Conservation (phyloP, 2,888 invertebrate genomes). For the Sphinx pinastri region DNA sequence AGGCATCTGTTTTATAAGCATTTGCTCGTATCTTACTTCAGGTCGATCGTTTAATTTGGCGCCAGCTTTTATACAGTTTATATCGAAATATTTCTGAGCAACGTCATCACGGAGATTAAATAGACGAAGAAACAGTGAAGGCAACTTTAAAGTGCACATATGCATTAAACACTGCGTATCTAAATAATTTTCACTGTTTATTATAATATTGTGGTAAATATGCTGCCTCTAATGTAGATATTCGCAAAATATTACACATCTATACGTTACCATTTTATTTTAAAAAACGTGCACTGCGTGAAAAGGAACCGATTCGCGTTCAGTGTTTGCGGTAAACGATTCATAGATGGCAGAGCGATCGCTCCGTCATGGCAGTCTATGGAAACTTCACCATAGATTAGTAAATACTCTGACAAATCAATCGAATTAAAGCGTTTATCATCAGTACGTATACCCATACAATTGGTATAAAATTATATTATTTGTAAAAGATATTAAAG, state of each 20-base stretch:
- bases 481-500: conserved; percentile 24
- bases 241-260: conserved; percentile 79
- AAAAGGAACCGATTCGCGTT: conserved; percentile 41
- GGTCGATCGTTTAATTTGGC: no score
- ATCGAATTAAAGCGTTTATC: conserved; percentile 17
- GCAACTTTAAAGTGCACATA: conserved; percentile 64
- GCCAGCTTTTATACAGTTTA: conserved; percentile 25
- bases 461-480: conserved; percentile 21
- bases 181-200: conserved; percentile 56
- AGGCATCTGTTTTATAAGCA: no score
- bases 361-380: conserved; percentile 6
- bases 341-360: conserved; percentile 13
- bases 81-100: conserved; percentile 46
- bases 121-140: conserved; percentile 55
- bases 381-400: background rate
- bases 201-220: conserved; percentile 68
- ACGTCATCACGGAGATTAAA: conserved; percentile 40
- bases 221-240: conserved; percentile 79
- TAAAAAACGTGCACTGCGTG: conserved; percentile 63
- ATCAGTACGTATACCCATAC: conserved; percentile 19
- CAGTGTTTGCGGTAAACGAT: background rate
- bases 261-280: conserved; percentile 62
- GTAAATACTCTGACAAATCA: conserved; percentile 16
- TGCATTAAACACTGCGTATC: conserved; percentile 59
- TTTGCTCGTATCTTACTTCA: no score